These are phyloP conservation scores for Apodemus agrarius DNA, from an alignment of 2,797 vertebrate genomes.

Conservation along the genomic window DNA sequence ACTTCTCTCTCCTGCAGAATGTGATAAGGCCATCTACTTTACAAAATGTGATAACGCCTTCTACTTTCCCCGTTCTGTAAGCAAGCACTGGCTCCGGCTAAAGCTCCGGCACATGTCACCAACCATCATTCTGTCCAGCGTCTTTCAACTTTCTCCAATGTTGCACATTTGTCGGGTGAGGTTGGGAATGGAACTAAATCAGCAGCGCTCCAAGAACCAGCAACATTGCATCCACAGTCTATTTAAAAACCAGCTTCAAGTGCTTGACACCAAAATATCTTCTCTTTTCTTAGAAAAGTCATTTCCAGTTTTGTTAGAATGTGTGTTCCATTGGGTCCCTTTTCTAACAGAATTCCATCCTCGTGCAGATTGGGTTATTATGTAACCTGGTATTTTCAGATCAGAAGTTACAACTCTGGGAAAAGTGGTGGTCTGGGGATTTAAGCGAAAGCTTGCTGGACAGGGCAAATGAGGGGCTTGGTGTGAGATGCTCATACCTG, in stretches of 20 bases:
- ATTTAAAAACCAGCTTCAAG: slow-evolving; percentile 76
- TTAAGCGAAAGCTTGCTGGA: slow-evolving; percentile 59
- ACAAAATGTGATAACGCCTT: neutral
- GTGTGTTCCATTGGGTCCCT: slow-evolving; percentile 80
- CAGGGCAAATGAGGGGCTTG: slow-evolving; percentile 45
- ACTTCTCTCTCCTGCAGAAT: slow-evolving; percentile 10
- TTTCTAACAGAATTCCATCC: slow-evolving; percentile 82
- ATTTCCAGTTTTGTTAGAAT: slow-evolving; percentile 82
- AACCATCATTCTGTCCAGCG: neutral
- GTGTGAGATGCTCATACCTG: neutral
- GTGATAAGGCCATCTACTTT: neutral
- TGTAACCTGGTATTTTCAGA: slow-evolving; percentile 85
- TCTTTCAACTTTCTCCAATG: neutral
- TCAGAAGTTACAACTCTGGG: slow-evolving; percentile 82
- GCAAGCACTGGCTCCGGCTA: neutral
- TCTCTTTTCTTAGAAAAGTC: slow-evolving; percentile 82
- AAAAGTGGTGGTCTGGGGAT: slow-evolving; percentile 61
- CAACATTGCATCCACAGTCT: slow-evolving; percentile 64
- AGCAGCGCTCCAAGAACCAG: slow-evolving; percentile 36
- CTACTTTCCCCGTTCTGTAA: neutral
- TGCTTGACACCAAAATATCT: slow-evolving; percentile 73
- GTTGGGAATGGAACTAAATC: slow-evolving; percentile 16
- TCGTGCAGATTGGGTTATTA: slow-evolving; percentile 81
- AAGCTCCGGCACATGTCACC: neutral
- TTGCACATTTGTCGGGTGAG: neutral